Percentiles rank a stretch among this genome's conserved stretches.
Evolutionary conservation across 1,140 invertebrate species (phyloP).

Genomic region (Samia ricini): DNA sequence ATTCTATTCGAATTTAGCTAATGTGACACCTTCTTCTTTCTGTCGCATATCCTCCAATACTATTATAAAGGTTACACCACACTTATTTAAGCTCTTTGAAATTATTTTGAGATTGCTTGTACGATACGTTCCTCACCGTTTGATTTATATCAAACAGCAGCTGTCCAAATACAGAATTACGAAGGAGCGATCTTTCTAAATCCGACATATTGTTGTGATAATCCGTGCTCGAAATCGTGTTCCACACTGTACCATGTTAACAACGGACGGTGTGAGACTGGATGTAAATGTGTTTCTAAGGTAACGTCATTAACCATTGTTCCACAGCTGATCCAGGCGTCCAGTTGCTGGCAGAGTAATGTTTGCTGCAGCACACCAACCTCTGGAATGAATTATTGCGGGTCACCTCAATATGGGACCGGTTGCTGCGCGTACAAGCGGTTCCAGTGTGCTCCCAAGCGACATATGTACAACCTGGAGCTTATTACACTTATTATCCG

Average conservation of each 20-base stretch:
- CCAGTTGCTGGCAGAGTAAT: background rate
- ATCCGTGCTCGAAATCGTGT: background rate
- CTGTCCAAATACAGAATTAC: constrained; percentile 43
- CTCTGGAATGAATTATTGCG: background rate
- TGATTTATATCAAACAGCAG: constrained; percentile 8
- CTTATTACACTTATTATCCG: background rate
- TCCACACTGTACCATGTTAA: background rate
- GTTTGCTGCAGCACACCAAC: background rate
- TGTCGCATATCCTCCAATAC: too few species aligned
- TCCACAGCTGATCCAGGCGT: background rate
- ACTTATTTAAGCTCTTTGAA: too few species aligned
- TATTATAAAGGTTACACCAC: too few species aligned
- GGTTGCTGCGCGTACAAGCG: background rate
- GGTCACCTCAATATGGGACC: background rate
- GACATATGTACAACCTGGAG: background rate
- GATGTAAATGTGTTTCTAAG: constrained; percentile 18
- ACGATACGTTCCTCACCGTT: background rate
- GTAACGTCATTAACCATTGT: background rate
- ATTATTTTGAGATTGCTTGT: background rate
- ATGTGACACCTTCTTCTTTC: too few species aligned
- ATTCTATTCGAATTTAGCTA: too few species aligned
- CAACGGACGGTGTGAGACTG: constrained; percentile 6
- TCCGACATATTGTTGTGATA: constrained; percentile 12
- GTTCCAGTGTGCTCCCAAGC: background rate
- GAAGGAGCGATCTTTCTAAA: constrained; percentile 37